phyloP scores from a whole-genome alignment of 2,797 vertebrate genomes.

The Vipera ursinii region DNA sequence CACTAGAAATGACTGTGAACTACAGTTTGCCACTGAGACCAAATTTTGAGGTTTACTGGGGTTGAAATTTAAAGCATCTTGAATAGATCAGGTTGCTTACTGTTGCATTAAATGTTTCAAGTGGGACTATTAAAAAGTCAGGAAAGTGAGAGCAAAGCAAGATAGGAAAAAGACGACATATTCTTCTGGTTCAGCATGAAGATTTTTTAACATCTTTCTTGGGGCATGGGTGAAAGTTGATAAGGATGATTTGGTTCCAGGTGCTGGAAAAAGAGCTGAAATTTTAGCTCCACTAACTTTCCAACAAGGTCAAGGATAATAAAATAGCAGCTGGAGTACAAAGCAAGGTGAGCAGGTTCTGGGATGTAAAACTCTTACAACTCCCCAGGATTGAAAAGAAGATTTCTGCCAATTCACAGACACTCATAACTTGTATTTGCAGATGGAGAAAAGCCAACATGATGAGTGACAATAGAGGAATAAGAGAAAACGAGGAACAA shows the following conservation, averaged over 20 bases:
- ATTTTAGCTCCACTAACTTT: background rate
- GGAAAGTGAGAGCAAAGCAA: background rate
- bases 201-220: background rate
- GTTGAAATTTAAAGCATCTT: background rate
- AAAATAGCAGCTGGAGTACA: background rate
- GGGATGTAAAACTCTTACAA: background rate
- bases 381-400: background rate
- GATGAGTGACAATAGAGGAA: no score
- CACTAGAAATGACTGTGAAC: background rate
- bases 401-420: background rate
- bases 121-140: background rate
- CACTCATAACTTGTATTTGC: background rate
- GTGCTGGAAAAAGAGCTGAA: background rate
- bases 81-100: background rate
- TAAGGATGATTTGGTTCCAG: background rate
- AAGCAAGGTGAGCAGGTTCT: background rate
- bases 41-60: background rate
- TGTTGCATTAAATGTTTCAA: background rate
- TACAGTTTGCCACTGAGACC: background rate
- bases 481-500: background rate
- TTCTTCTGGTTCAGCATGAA: background rate
- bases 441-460: background rate
- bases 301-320: background rate
- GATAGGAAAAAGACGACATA: background rate
- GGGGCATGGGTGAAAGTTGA: background rate